Evolutionary conservation across 2,797 vertebrate genomes (phyloP).

Genomic region (Sebastes paucispinis): DNA sequence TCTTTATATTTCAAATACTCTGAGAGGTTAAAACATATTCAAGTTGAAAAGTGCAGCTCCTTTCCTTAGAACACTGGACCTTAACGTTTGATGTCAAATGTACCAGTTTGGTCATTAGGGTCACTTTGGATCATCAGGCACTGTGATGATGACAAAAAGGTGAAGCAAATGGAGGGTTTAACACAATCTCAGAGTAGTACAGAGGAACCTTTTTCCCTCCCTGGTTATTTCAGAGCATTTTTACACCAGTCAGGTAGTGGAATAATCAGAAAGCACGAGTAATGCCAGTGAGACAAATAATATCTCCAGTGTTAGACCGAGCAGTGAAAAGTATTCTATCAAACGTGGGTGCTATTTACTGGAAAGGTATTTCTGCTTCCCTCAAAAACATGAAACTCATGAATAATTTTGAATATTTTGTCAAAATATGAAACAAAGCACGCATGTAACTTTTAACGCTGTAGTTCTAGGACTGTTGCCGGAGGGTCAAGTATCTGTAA

Average conservation of each 20-base stretch:
- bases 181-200: neutral
- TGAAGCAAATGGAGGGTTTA: neutral
- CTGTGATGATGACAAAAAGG: neutral
- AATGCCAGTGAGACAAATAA: conserved; percentile 15
- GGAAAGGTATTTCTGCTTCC: neutral
- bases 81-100: neutral
- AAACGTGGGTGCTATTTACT: conserved; percentile 12
- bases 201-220: neutral
- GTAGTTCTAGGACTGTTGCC: neutral
- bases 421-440: neutral
- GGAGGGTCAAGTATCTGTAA: neutral
- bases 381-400: conserved; percentile 32
- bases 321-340: conserved; percentile 6
- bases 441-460: neutral
- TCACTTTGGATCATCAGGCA: neutral
- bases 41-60: neutral
- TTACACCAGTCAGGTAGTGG: conserved; percentile 7
- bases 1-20: neutral
- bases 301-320: neutral
- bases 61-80: neutral
- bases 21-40: neutral
- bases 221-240: neutral
- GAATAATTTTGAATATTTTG: conserved; percentile 59
- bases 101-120: neutral
- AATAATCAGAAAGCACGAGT: conserved; percentile 24